Evolutionary conservation across 2,113 vertebrate genomes (phyloP), one percentile per base, ranked within the genome.

Genomic region (Nicator chloris): DNA sequence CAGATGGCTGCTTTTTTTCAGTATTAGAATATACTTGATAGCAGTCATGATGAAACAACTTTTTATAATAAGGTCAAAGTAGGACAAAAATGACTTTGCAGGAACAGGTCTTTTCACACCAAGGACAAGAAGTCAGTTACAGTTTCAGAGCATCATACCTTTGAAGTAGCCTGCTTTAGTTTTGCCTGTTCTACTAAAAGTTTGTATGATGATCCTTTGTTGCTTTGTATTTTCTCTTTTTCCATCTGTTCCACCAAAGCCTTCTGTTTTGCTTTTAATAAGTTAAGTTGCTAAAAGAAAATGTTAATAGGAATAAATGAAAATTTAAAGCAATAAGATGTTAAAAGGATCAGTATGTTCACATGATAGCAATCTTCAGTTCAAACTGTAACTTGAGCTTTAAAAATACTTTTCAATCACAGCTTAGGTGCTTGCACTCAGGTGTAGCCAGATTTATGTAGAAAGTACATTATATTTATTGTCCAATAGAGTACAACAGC

Each of bases 191-290:
- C 99, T 97, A 99, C 99, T 97, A 99, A 98, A 96, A 99, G 98
- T 97, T 99, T 99, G 97, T 99, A 99, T 88, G 99, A 99, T 91
- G 99, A 99, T 97, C 99, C 99, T 98, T 99, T 99, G 98, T 99
- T 99, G 98, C 99, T 99, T 96, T 99, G 99, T 97, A 99, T 99
- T 98, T 99, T 99, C 98, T 99, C 99, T 98, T 99, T 99, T 98
- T 99, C 99, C 84, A 99, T 99, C 96, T 99, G 99, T 97, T 99
- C 99, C 96, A 99, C 99, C 98, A 99, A 98, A 98, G 99, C 99
- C 98, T 99, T 99, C 98, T 99, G 99, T 98, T 99, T 99, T 92
- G 99, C 99, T 98, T 99, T 99, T 98, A 99, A 97, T 97, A 99
- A 98, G 98, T 99, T 99, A 98, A 99, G 98, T 99, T 99, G 99